These are phyloP conservation scores for Tribolium madens DNA, from an alignment of 1,140 invertebrate genomes.

Conservation along the genomic window DNA sequence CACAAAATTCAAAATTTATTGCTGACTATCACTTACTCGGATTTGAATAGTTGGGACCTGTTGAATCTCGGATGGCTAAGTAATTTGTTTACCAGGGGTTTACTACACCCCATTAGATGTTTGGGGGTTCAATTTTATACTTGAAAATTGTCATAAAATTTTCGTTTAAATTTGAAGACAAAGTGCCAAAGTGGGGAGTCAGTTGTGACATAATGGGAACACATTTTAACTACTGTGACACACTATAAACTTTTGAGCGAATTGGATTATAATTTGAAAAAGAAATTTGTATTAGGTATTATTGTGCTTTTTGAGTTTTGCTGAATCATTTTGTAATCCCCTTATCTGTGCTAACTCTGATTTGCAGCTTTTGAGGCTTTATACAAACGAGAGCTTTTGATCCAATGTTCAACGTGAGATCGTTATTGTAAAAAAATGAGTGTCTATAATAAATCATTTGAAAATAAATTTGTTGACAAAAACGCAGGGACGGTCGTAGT, in stretches of 20 bases:
- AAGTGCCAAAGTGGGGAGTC: background rate
- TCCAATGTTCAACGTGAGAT: too few species aligned
- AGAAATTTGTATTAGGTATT: too few species aligned
- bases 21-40: background rate
- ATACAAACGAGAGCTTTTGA: too few species aligned
- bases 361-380: too few species aligned
- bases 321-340: too few species aligned
- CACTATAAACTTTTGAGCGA: background rate
- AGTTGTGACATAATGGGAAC: background rate
- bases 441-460: background rate
- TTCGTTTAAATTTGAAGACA: too few species aligned
- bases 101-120: background rate
- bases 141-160: too few species aligned
- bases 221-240: background rate
- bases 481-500: background rate
- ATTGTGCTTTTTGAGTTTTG: too few species aligned
- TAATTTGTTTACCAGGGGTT: background rate
- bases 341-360: too few species aligned
- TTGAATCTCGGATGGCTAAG: background rate
- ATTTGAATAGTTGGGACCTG: background rate
- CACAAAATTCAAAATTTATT: background rate
- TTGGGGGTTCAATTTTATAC: too few species aligned
- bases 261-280: too few species aligned
- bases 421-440: too few species aligned
- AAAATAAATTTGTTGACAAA: background rate